Evolutionary conservation across 2,888 invertebrate species (phyloP).

Genomic region (Acanthosepion lycidas): DNA sequence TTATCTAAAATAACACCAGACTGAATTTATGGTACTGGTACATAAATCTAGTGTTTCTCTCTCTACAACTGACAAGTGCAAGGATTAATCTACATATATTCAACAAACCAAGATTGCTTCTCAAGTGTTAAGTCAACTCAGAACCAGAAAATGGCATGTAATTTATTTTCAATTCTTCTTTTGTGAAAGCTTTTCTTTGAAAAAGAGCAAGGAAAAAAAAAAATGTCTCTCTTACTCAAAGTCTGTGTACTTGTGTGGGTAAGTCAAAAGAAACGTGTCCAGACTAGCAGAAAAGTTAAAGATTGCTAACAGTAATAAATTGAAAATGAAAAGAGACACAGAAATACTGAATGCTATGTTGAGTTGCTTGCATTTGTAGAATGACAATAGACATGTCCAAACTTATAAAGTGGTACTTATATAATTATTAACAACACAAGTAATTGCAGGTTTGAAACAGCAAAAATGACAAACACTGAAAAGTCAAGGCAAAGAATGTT

Average conservation of each 20-base stretch:
- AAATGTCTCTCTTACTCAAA: background rate
- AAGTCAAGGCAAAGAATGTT: background rate
- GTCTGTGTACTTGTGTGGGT: background rate
- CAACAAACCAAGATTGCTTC: background rate
- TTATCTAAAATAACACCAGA: background rate
- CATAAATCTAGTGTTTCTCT: background rate
- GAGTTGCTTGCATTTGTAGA: background rate
- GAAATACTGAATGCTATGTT: background rate
- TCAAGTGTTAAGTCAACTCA: background rate
- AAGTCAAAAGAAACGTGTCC: background rate
- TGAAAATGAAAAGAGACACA: slow-evolving; percentile 3
- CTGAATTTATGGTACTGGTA: background rate
- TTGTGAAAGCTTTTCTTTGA: background rate
- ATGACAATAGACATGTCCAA: background rate
- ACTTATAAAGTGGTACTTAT: slow-evolving; percentile 16
- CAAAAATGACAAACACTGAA: background rate
- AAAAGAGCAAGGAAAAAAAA: background rate
- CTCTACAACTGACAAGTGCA: background rate
- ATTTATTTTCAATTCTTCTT: background rate
- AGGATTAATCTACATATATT: background rate
- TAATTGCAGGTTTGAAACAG: background rate
- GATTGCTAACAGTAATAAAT: background rate
- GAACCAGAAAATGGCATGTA: background rate
- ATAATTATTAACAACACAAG: background rate
- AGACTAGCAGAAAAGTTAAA: background rate